Evolutionary conservation across 2,888 invertebrate genomes (phyloP).

Genomic region (Cosmopolites sordidus): DNA sequence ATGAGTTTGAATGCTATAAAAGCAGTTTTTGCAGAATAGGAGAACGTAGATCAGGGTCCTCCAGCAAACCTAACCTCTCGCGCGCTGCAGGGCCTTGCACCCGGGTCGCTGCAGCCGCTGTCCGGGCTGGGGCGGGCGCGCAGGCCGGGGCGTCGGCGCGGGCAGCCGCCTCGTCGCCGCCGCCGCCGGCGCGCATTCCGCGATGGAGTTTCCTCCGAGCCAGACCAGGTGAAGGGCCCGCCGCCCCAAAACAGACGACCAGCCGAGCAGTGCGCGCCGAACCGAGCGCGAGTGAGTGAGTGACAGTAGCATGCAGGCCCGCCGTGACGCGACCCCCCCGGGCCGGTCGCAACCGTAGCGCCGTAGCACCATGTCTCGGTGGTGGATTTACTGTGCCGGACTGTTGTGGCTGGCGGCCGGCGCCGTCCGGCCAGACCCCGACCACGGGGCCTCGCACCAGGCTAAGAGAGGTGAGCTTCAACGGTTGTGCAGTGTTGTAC

Average conservation of each 20-base stretch:
- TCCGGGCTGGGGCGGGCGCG: conserved; percentile 23
- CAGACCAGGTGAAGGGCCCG: conserved; percentile 27
- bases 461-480: conserved; percentile 21
- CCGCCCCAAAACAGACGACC: conserved; percentile 18
- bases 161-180: conserved; percentile 17
- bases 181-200: conserved; percentile 25
- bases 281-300: conserved; percentile 21
- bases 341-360: conserved; percentile 20
- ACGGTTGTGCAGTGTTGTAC: not conserved
- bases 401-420: conserved; percentile 22
- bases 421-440: conserved; percentile 18
- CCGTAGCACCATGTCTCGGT: conserved; percentile 23
- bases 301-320: conserved; percentile 20
- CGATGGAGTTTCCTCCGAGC: conserved; percentile 26
- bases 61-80: conserved; percentile 15
- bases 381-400: conserved; percentile 28
- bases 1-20: too few species aligned
- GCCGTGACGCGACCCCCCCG: conserved; percentile 26
- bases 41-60: not conserved
- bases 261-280: conserved; percentile 23
- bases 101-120: conserved; percentile 20
- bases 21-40: too few species aligned
- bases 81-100: conserved; percentile 18
- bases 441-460: conserved; percentile 21
- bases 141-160: conserved; percentile 27